phyloP scores from a whole-genome alignment of 2,113 vertebrate species.

The Todiramphus chloris region DNA sequence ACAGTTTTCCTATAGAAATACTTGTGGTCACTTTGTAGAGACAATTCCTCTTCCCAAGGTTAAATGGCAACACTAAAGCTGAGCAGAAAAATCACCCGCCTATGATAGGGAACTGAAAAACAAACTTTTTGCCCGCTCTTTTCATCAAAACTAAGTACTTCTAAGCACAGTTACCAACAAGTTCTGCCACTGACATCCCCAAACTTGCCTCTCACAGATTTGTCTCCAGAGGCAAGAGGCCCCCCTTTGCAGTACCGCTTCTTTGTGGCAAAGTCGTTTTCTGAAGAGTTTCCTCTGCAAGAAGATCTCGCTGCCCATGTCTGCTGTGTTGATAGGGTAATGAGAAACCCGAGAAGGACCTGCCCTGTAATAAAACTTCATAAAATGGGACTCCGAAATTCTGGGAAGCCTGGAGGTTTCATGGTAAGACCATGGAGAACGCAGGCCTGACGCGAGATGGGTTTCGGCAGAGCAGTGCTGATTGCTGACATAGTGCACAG shows the following conservation, averaged over 20 bases:
- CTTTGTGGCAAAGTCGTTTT: neutral
- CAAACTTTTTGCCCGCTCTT: neutral
- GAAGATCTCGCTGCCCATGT: neutral
- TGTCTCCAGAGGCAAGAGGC: neutral
- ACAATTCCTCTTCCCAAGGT: neutral
- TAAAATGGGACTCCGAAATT: neutral
- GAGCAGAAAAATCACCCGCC: neutral
- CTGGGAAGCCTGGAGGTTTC: neutral
- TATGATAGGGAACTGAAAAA: neutral
- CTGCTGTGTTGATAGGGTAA: neutral
- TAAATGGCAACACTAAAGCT: neutral
- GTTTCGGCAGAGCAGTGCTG: neutral
- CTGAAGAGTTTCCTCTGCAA: neutral
- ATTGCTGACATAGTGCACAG: neutral
- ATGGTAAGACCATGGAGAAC: neutral
- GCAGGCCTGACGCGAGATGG: neutral
- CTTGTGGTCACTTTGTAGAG: neutral
- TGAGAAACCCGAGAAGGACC: neutral
- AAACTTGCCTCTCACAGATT: neutral
- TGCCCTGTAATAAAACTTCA: neutral
- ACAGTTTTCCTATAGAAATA: neutral
- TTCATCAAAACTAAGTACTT: neutral
- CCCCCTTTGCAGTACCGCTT: neutral
- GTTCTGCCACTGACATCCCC: neutral
- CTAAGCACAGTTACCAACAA: neutral